These are phyloP conservation scores for Catocala nupta DNA, from an alignment of 2,888 invertebrate genomes.

Conservation along the genomic window DNA sequence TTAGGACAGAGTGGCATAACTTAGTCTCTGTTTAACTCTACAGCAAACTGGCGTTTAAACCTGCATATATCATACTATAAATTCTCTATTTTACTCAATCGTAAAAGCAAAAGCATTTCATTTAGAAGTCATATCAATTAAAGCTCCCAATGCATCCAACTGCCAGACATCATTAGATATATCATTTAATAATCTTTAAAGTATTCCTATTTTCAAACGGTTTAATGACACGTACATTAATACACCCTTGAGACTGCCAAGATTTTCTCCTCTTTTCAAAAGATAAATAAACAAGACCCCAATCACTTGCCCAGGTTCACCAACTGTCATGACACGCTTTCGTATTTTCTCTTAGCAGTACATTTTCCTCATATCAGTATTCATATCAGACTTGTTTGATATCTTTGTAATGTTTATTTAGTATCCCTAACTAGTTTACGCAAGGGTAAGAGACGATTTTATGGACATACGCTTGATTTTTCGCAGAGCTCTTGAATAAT, in stretches of 20 bases:
- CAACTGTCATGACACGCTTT: slow-evolving; percentile 32
- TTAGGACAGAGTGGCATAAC: too few species aligned
- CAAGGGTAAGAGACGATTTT: neutral
- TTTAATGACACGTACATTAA: slow-evolving; percentile 4
- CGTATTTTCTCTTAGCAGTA: slow-evolving; percentile 22
- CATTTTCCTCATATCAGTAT: slow-evolving; percentile 29
- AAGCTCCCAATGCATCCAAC: too few species aligned
- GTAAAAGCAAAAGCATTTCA: too few species aligned
- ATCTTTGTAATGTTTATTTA: slow-evolving; percentile 32
- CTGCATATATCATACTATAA: too few species aligned
- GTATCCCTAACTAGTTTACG: slow-evolving; percentile 18
- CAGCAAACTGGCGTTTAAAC: too few species aligned
- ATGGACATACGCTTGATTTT: slow-evolving; percentile 4
- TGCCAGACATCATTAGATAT: too few species aligned
- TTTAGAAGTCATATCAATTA: too few species aligned
- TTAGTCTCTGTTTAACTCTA: too few species aligned
- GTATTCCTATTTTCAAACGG: neutral
- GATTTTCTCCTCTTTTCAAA: slow-evolving; percentile 23
- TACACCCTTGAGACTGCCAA: slow-evolving; percentile 2
- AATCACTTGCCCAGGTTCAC: slow-evolving; percentile 34
- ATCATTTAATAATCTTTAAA: too few species aligned
- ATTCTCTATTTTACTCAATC: too few species aligned
- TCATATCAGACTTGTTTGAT: slow-evolving; percentile 28
- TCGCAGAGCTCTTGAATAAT: slow-evolving; percentile 1
- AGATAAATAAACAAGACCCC: slow-evolving; percentile 36